Conservation (phyloP, 2,113 vertebrate genomes). For the Verasper variegatus region DNA sequence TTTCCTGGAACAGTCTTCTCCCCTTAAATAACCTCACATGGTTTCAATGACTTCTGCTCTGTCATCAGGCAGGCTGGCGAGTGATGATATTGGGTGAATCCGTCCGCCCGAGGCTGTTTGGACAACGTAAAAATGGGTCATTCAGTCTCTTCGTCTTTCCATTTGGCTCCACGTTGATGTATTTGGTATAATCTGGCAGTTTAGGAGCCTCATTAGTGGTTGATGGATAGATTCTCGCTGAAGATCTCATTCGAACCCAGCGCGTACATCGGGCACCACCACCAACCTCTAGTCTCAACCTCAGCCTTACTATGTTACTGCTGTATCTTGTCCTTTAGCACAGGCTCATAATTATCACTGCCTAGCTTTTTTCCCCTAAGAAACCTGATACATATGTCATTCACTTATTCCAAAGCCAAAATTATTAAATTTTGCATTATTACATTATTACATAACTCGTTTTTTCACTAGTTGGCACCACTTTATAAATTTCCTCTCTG, state of each 20-base stretch:
- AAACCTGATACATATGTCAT: constrained; percentile 15
- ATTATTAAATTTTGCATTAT: constrained; percentile 16
- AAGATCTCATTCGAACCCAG: constrained; percentile 12
- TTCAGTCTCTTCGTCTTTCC: constrained; percentile 40
- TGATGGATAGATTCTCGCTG: constrained; percentile 39
- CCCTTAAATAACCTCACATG: constrained; percentile 69
- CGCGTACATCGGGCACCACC: constrained; percentile 1
- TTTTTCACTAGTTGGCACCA: not conserved
- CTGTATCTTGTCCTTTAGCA: constrained; percentile 14
- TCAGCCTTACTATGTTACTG: constrained; percentile 18
- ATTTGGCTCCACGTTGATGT: constrained; percentile 39
- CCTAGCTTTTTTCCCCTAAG: not conserved
- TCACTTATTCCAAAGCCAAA: constrained; percentile 24
- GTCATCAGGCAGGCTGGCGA: constrained; percentile 67
- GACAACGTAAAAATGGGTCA: constrained; percentile 59
- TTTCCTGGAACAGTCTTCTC: constrained; percentile 72
- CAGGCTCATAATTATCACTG: constrained; percentile 18
- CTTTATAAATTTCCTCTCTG: not conserved
- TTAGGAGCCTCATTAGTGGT: constrained; percentile 52
- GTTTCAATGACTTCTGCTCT: constrained; percentile 71
- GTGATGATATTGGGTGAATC: constrained; percentile 60
- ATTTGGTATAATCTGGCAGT: constrained; percentile 34
- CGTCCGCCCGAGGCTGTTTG: constrained; percentile 47
- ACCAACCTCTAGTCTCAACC: constrained; percentile 19
- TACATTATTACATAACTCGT: constrained; percentile 7